Evolutionary conservation across 2,888 invertebrate genomes (phyloP).

Genomic region (Nesidiocoris tenuis): DNA sequence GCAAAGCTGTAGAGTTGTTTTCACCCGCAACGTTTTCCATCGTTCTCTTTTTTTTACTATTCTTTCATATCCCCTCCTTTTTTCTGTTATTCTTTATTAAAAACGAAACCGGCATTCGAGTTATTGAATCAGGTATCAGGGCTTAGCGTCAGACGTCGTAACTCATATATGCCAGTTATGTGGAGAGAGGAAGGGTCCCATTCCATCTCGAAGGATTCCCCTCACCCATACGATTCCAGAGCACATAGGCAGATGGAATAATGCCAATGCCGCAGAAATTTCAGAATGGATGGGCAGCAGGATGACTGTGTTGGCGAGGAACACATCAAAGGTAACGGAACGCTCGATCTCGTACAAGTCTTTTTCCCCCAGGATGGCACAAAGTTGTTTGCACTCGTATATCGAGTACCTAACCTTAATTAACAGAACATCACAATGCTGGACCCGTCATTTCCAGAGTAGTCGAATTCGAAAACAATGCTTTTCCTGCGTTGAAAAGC

Average conservation of each 20-base stretch:
- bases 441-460: no score
- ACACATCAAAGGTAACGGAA: not conserved
- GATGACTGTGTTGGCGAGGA: not conserved
- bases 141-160: conserved; percentile 31
- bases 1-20: conserved; percentile 3
- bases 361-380: not conserved
- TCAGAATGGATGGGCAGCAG: not conserved
- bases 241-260: conserved; percentile 14
- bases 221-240: not conserved
- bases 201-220: not conserved
- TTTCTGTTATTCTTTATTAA: conserved; percentile 18
- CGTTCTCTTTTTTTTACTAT: not conserved
- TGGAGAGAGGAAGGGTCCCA: not conserved
- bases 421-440: no score
- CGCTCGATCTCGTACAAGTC: not conserved
- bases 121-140: conserved; percentile 39
- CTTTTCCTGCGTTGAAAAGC: no score
- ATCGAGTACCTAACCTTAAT: no score
- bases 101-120: conserved; percentile 23
- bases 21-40: conserved; percentile 9
- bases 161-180: conserved; percentile 39
- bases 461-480: no score
- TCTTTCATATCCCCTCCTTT: conserved; percentile 7
- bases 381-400: no score
- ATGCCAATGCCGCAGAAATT: conserved; percentile 35